Base-by-base conservation (phyloP, 2,797 vertebrate species). In the Macroramphosus scolopax region DNA sequence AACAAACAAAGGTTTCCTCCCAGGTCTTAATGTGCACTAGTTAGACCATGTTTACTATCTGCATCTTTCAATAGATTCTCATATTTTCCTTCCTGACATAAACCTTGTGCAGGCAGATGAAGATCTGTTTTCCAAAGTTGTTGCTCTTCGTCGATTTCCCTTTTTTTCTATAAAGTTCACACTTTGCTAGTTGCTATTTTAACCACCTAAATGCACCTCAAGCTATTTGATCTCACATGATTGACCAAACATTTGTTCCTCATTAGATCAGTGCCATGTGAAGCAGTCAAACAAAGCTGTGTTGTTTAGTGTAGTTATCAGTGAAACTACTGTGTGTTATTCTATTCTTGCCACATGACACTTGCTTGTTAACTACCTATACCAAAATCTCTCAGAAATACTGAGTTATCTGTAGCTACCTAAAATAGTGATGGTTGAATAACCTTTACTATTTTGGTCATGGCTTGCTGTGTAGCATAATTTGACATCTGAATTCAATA, bases 211-310 rank as follows among this genome's bases (percentile, higher is more conserved):
- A 17, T 38, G 11, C 12, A 8, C 18, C 10, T 12, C 20, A 13
- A 4, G 18, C 12, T 7, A 8, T 35, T 31, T 31, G 29, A 12
- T 65, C 72, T 68, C 75, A 72, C 52, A 69, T 72, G 67, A 78
- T 68, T 55, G n/a, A n/a, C n/a, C n/a, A n/a, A n/a, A n/a, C n/a
- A n/a, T 72, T 81, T 78, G 73, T 66, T 82, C 45, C 57, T 78
- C 61, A 68, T 86, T 84, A 86, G 54, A 53, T 46, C 36, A 18
- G 39, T 52, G 37, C 51, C 57, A 51, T 75, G 57, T 70, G 67
- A 78, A 56, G 62, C 53, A 71, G 53, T 54, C 49, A 44, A 51
- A 69, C 64, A 62, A 47, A 49, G 24, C 29, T 56, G 44, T 72
- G 38, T 58, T 74, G 33, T 64, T 78, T 51, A 51, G 40, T 53